phyloP scores from a whole-genome alignment of 2,888 invertebrate genomes.

The Ichneumoninae sp. region DNA sequence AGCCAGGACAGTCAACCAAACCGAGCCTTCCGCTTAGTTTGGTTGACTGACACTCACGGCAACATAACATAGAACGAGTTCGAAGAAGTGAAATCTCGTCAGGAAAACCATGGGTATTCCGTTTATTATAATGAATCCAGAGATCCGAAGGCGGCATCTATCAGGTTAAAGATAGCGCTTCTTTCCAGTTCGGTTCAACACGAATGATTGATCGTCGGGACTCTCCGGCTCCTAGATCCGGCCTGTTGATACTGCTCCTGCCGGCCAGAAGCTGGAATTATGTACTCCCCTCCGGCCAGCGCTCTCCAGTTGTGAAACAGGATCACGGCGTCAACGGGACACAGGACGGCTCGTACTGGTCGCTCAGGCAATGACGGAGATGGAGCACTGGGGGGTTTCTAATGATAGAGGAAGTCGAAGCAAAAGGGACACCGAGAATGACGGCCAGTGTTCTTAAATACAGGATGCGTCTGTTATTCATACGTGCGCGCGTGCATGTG shows the following conservation, averaged over 20 bases:
- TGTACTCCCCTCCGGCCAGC: neutral
- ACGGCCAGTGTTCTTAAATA: neutral
- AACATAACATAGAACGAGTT: neutral
- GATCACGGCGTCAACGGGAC: conserved; percentile 34
- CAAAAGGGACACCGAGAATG: conserved; percentile 30
- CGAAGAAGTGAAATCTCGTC: conserved; percentile 24
- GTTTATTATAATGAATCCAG: conserved; percentile 41
- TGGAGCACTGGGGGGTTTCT: conserved; percentile 3
- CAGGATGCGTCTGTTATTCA: conserved; percentile 32
- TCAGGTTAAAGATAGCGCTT: conserved; percentile 21
- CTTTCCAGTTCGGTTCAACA: neutral
- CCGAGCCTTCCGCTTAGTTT: neutral
- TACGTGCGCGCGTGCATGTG: conserved; percentile 10
- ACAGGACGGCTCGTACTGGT: conserved; percentile 49
- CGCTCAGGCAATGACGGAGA: conserved; percentile 15
- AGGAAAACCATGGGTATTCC: conserved; percentile 31
- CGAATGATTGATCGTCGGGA: conserved; percentile 80
- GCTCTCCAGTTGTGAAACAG: conserved; percentile 50
- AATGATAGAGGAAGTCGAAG: conserved; percentile 49
- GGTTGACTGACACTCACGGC: neutral
- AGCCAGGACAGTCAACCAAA: conserved; percentile 9
- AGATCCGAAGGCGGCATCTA: conserved; percentile 11
- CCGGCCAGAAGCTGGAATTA: conserved; percentile 16
- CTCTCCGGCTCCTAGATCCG: conserved; percentile 75
- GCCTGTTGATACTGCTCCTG: conserved; percentile 80